Evolutionary conservation across 2,113 vertebrate species (phyloP), one percentile per base, ranked within the genome.

Genomic region (Aleadryas rufinucha): DNA sequence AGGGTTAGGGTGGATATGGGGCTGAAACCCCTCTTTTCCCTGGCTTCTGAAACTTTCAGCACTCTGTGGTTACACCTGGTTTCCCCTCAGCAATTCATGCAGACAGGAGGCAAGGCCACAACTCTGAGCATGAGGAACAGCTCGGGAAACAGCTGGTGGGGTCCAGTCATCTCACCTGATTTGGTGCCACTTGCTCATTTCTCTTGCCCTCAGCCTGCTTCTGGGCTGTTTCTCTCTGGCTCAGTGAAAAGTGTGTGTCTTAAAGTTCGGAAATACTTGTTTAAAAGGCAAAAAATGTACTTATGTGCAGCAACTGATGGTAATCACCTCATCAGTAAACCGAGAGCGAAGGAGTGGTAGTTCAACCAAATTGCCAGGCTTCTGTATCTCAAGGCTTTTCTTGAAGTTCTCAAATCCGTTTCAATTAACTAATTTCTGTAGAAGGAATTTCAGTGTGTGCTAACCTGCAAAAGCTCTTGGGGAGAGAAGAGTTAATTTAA

Each of bases 381-480:
- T 47, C 37, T 74, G 7, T 42, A 56, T n/a, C 17, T 72, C 7
- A 19, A 81, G 24, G 24, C 7, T 61, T 56, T 35, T 84, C 22
- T 27, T 66, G 31, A 47, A 5, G 42, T 56, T 76, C 24, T 74
- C 35, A 56, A 86, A 41, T 39, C 9, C 2, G 6, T 41, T 77
- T 70, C 7, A 75, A 13, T 45, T 41, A 39, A 26, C 20, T 28
- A 22, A 49, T 27, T 79, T 68, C 10, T 69, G 14, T 26, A 56
- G 3, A 54, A 57, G 8, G 17, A 71, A 61, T 50, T 71, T 54
- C 16, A 59, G 0, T 39, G 2, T 0, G 4, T 33, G 8, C 5
- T 53, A 35, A 50, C 22, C 12, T 54, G 33, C 30, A 79, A 82
- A 85, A 75, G 12, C 4, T 41, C 18, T 26, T 63, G 10, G 5